phyloP scores from a whole-genome alignment of 2,797 vertebrate genomes.

The Labeo calbasu region DNA sequence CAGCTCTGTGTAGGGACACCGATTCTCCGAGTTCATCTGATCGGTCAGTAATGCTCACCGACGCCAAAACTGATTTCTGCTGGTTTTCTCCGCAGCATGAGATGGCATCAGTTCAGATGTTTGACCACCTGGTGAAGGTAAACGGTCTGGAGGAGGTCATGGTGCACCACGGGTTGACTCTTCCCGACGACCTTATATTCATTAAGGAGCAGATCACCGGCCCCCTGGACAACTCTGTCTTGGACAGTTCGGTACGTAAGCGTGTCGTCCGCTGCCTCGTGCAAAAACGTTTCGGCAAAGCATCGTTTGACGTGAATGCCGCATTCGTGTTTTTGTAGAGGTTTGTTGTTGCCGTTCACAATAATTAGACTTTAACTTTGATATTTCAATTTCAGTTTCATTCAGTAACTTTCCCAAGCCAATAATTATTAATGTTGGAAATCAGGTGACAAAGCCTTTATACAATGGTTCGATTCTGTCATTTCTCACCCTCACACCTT shows the following conservation, averaged over 20 bases:
- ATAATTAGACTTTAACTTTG: neutral
- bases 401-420: neutral
- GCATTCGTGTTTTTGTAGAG: neutral
- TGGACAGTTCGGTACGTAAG: conserved; percentile 13
- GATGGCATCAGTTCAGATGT: conserved; percentile 87
- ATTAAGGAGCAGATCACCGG: conserved; percentile 94
- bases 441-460: too few species aligned
- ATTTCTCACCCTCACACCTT: too few species aligned
- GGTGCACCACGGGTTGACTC: conserved; percentile 78
- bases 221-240: conserved; percentile 63
- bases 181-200: conserved; percentile 87
- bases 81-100: conserved; percentile 82
- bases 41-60: neutral
- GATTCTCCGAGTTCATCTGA: neutral
- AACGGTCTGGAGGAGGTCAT: conserved; percentile 81
- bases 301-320: neutral
- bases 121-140: conserved; percentile 85
- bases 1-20: too few species aligned
- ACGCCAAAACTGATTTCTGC: neutral
- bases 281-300: too few species aligned
- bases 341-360: neutral
- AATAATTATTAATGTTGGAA: too few species aligned
- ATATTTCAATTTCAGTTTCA: neutral
- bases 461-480: too few species aligned
- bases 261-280: conserved; percentile 52